Base-by-base conservation (phyloP, 2,888 invertebrate genomes). In the Rambutsinella grinnellia region DNA sequence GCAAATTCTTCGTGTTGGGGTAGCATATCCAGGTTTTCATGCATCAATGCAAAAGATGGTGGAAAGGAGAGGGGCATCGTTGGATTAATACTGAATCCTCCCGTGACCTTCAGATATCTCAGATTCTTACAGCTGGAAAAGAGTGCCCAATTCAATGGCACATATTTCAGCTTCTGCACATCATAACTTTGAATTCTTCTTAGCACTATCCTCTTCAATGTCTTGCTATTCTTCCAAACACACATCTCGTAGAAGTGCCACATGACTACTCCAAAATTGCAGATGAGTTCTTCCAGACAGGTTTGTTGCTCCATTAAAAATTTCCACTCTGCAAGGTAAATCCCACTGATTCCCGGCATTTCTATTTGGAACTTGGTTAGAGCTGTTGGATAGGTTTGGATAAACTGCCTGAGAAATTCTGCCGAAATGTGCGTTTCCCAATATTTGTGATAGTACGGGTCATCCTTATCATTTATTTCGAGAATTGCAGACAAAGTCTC, bases 221-320 rank as follows among this genome's bases (percentile, higher is more conserved):
- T 78, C 13, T 47, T 49, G 6, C 57, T n/a, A 60, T 80, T 80
- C 6, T 53, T 27, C 1, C 10, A 23, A 2, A 80, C 36, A n/a
- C 62, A 26, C 0, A 27, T 19, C 15, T 28, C 3, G 27, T 80
- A 80, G 63, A 78, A 80, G 0, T 47, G 36, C 80, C 80, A 80
- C 17, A 76, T 10, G 21, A 80, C 66, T 2, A 61, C 54, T 24
- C 80, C 80, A 78, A 80, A 80, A 46, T 78, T 78, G 21, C 78
- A 78, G 13, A 63, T 78, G 13, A 80, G 60, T 2, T 46, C 53
- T 27, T 62, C 24, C 8, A 80, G 53, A 5, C 27, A 44, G 2
- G 21, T 56, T 28, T 80, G 80, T 28, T 76, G 68, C 21, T 80
- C 78, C 63, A 80, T 8, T 19, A 80, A 58, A 28, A 61, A 70